Base-by-base conservation (phyloP, 2,797 vertebrate species). In the Bradypodion pumilum region DNA sequence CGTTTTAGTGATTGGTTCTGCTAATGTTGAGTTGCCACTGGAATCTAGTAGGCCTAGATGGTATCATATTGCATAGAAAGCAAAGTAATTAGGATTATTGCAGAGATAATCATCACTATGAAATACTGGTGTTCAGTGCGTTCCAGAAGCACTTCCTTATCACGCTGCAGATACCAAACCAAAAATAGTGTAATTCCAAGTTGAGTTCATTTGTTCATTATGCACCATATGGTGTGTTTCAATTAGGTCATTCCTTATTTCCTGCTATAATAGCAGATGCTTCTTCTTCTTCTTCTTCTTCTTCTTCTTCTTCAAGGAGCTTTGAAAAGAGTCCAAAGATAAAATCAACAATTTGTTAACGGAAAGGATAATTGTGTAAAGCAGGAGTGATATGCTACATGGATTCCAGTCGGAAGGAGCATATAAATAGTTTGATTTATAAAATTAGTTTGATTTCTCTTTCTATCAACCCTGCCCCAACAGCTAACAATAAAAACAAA, bases 1-100 rank as follows among this genome's bases (percentile, higher is more conserved):
- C 92, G 7, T 77, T 90, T 93, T 89, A 85, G 82, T 91, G 68
- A 82, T 90, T 91, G 60, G 81, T 92, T 90, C 89, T 23, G 52
- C 1, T 85, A 90, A 82, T 88, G 40, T 23, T 73, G 32, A 44
- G 21, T 89, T 90, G 84, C 85, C 78, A 1, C 73, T 90, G 46
- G 56, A 69, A 72, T 88, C 56, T 3, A 88, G 35, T 29, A 87
- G 89, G 65, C 44, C 66, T 52, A 29, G 73, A 62, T 72, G 78
- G 91, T 68, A 84, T 88, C 73, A 65, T 32, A 15, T 27, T 63
- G 40, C 60, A 80, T 23, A 2, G 42, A 80, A 90, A 85, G 85
- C 62, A 0, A 90, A 77, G 78, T 91, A 40, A 5, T 88, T 91
- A 75, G 75, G 72, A 89, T 81, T 80, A 81, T 74, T 60, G 16